These are phyloP conservation scores for Alitta virens DNA, from an alignment of 2,888 invertebrate genomes.

Conservation along the genomic window DNA sequence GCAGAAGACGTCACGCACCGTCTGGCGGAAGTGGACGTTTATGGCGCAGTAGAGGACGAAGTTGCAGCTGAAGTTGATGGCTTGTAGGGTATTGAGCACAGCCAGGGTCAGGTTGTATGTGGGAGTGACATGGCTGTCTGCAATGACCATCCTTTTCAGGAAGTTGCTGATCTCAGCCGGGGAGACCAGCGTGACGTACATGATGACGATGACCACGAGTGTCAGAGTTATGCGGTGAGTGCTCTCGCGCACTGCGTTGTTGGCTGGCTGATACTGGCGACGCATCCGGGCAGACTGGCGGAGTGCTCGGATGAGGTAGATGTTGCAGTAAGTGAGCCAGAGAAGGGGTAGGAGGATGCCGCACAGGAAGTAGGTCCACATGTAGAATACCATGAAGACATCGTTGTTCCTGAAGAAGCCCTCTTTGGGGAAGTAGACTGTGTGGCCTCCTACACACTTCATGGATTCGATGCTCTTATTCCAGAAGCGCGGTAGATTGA, in stretches of 20 bases:
- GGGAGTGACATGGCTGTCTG: constrained; percentile 8
- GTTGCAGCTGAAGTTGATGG: constrained; percentile 33
- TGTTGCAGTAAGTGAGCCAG: constrained; percentile 47
- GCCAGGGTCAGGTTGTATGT: constrained; percentile 21
- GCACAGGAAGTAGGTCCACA: constrained; percentile 40
- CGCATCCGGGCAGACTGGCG: constrained; percentile 16
- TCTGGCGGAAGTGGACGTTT: constrained; percentile 26
- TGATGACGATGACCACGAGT: constrained; percentile 47
- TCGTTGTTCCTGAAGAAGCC: constrained; percentile 11
- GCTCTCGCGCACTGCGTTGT: not conserved
- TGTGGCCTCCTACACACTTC: constrained; percentile 12
- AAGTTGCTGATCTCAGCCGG: constrained; percentile 51
- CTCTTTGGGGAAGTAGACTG: constrained; percentile 13
- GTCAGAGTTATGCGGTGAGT: constrained; percentile 43
- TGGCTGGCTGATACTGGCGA: constrained; percentile 6
- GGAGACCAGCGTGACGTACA: constrained; percentile 49
- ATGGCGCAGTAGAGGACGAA: constrained; percentile 33
- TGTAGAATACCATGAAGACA: constrained; percentile 17
- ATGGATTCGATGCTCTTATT: constrained; percentile 10
- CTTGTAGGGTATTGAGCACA: constrained; percentile 25
- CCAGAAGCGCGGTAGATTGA: constrained; percentile 27
- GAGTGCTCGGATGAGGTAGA: constrained; percentile 40
- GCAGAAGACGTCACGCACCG: constrained; percentile 8
- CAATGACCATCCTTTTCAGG: constrained; percentile 27
- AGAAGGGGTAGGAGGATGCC: constrained; percentile 49